Conservation (phyloP, 2,797 vertebrate genomes). For the Hemibagrus guttatus region DNA sequence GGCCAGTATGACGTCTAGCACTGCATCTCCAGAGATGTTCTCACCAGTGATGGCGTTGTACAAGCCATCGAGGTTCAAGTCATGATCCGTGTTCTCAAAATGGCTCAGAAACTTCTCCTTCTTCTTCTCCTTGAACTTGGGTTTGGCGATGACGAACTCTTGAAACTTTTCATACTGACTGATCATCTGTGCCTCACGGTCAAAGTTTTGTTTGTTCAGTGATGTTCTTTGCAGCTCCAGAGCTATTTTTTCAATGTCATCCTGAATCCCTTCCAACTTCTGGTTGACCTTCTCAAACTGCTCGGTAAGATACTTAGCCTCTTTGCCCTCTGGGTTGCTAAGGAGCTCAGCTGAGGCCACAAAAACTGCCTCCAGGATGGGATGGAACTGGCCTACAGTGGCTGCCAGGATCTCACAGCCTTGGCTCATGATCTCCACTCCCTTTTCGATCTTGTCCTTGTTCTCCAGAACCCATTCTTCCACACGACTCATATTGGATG, state of each 20-base stretch:
- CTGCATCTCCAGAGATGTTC: constrained; percentile 66
- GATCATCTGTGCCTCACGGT: constrained; percentile 75
- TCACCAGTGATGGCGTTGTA: constrained; percentile 75
- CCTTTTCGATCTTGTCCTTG: constrained; percentile 79
- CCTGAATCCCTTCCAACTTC: constrained; percentile 73
- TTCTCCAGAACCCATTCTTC: constrained; percentile 79
- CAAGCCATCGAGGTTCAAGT: constrained; percentile 76
- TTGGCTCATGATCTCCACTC: constrained; percentile 79
- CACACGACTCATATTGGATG: constrained; percentile 70
- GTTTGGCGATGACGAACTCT: constrained; percentile 76
- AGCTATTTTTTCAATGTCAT: constrained; percentile 70
- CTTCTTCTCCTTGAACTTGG: constrained; percentile 76
- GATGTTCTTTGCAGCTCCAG: constrained; percentile 70
- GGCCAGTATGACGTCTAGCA: constrained; percentile 71
- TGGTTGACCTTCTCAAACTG: constrained; percentile 76
- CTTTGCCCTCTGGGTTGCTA: constrained; percentile 75
- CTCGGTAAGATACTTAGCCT: constrained; percentile 73
- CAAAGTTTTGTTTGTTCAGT: constrained; percentile 80
- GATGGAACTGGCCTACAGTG: constrained; percentile 79
- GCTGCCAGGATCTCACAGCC: constrained; percentile 76
- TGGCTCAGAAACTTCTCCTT: constrained; percentile 78
- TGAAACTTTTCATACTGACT: constrained; percentile 82
- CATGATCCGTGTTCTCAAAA: constrained; percentile 72
- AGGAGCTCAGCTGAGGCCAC: constrained; percentile 74
- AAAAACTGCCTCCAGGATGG: constrained; percentile 78